Evolutionary conservation across 1,140 invertebrate species (phyloP).

Genomic region (Conus betulinus): DNA sequence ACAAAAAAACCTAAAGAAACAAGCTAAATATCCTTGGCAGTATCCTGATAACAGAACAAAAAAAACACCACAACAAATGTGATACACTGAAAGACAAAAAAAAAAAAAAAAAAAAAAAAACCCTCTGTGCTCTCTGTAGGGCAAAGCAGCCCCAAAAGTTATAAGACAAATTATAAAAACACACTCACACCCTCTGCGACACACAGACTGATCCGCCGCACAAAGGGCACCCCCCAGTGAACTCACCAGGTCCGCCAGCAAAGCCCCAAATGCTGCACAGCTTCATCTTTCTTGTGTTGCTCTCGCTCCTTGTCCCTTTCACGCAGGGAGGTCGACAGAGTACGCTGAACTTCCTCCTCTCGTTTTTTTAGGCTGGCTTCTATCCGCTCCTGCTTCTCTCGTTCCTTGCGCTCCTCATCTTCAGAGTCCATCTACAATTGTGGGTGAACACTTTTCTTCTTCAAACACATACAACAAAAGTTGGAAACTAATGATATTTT

Average conservation of each 20-base stretch:
- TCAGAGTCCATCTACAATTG: conserved; percentile 70
- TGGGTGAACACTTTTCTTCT: too few species aligned
- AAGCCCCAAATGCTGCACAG: conserved; percentile 93
- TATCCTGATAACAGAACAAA: too few species aligned
- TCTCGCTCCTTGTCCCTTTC: conserved; percentile 98
- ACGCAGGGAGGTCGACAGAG: conserved; percentile 92
- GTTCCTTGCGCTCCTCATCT: conserved; percentile 81
- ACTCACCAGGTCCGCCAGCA: conserved; percentile 91
- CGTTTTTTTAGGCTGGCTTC: conserved; percentile 94
- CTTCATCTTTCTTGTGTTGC: conserved; percentile 96
- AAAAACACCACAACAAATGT: too few species aligned
- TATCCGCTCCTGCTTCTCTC: conserved; percentile 82
- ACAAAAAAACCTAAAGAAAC: too few species aligned
- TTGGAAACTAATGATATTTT: too few species aligned
- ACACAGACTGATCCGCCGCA: not conserved
- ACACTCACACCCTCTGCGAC: not conserved
- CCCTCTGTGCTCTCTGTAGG: too few species aligned
- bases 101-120: too few species aligned
- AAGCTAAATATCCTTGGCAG: too few species aligned
- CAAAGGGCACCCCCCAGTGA: not conserved
- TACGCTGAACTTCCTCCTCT: conserved; percentile 94
- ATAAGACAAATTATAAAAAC: too few species aligned
- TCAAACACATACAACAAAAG: too few species aligned
- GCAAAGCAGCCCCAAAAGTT: too few species aligned
- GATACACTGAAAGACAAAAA: too few species aligned